Conservation (phyloP, 35 echinoderm and acorn worm species). For the Lytechinus pictus region DNA sequence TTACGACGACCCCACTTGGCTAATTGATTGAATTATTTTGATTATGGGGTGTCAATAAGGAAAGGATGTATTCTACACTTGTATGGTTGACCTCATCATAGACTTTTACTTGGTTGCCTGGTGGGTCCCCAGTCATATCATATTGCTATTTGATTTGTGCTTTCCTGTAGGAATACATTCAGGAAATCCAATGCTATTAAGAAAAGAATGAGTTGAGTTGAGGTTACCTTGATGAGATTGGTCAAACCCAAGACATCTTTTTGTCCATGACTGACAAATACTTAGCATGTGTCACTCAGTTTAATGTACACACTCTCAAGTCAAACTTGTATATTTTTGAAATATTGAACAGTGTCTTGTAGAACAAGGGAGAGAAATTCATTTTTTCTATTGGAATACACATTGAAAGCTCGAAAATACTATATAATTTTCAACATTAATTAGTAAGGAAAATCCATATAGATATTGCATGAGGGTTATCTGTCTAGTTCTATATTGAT, state of each 20-base stretch:
- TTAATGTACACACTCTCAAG: no score
- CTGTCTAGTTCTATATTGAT: not conserved
- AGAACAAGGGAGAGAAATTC: not conserved
- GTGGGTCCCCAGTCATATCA: not conserved
- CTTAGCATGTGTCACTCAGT: no score
- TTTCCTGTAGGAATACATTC: not conserved
- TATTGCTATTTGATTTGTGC: constrained; percentile 4
- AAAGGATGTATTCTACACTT: not conserved
- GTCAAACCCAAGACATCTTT: no score
- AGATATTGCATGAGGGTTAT: no score
- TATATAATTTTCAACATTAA: no score
- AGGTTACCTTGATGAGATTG: not conserved
- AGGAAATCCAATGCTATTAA: not conserved
- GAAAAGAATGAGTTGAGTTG: not conserved
- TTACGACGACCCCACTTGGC: constrained; percentile 7
- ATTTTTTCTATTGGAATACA: no score
- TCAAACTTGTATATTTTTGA: not conserved
- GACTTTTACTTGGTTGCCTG: not conserved
- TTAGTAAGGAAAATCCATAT: no score
- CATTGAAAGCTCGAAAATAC: no score
- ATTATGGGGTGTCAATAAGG: constrained; percentile 31
- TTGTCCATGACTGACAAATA: no score
- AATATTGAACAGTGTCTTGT: not conserved
- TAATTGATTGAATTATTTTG: constrained; percentile 43
- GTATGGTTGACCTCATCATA: not conserved